Evolutionary conservation across 2,888 invertebrate species (phyloP), one percentile per base, ranked within the genome.

Genomic region (Drosophila tanythrix): DNA sequence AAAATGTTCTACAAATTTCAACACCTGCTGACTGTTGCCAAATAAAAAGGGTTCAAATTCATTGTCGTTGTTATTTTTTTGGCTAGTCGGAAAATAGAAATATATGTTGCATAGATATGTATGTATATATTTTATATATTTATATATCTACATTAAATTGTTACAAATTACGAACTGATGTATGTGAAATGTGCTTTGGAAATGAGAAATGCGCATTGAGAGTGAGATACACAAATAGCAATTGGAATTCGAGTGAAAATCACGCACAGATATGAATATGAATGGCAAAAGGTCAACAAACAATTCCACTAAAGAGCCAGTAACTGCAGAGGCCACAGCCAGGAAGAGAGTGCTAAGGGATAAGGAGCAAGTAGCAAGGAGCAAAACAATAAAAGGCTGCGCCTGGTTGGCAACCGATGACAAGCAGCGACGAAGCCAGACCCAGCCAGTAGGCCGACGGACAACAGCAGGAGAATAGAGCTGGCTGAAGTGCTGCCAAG

Each of bases 391-490:
- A 60, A 75, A 70, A 73, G 75, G 72, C 73, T 62, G 71, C 61
- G 81, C 63, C 79, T 76, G 60, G 76, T 70, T 81, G 84, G 83
- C 82, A 84, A 74, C 70, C 68, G 81, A 79, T 81, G 82, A 74
- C 84, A 56, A 38, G 38, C 56, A 83, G 78, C 63, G 40, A 61
- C 40, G 51, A 27, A 43, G 8, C 46, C 25, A 15, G 46, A 46
- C 40, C 27, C 66, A 56, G 46, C 53, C 63, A 53, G 25, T 1
- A 51, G 40, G 36, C 51, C 53, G 35, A 18, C 33, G 27, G 27
- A 60, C 46, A 36, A 31, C 27, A 7, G 27, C 27, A 38, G 59
- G 25, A n/a, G 46, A 53, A 58, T 40, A 36, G 51, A 31, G 38
- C 68, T 43, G 52, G 62, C 31, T 70, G 66, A 68, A 79, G 79